Evolutionary conservation across 2,888 invertebrate genomes (phyloP).

Genomic region (Stratiomys singularior): DNA sequence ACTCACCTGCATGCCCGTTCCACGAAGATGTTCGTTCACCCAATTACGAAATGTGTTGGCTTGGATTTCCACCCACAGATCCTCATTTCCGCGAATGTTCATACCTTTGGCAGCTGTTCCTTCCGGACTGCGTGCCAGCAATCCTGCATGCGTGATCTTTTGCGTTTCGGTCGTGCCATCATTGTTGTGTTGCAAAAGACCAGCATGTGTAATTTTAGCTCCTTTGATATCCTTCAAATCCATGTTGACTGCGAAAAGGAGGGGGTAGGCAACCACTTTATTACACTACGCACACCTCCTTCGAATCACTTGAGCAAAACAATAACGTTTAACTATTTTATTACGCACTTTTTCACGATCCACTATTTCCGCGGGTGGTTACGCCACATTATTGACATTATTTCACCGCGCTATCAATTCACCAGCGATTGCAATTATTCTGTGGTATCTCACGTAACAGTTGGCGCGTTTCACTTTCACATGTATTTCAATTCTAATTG

Average conservation of each 20-base stretch:
- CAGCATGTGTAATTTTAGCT: slow-evolving; percentile 71
- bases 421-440: not conserved
- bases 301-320: not conserved
- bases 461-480: slow-evolving; percentile 8
- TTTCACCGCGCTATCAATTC: not conserved
- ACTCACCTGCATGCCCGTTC: slow-evolving; percentile 74
- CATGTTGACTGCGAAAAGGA: slow-evolving; percentile 56
- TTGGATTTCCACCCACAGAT: slow-evolving; percentile 96
- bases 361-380: not conserved
- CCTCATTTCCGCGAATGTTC: slow-evolving; percentile 94
- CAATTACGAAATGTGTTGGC: slow-evolving; percentile 96
- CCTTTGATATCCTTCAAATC: slow-evolving; percentile 67
- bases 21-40: slow-evolving; percentile 92
- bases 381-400: slow-evolving; percentile 8
- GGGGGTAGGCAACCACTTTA: slow-evolving; percentile 4
- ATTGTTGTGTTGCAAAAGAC: slow-evolving; percentile 69
- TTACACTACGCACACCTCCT: slow-evolving; percentile 27
- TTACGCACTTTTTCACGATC: slow-evolving; percentile 9
- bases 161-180: slow-evolving; percentile 71
- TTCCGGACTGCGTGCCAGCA: slow-evolving; percentile 90
- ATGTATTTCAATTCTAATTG: not conserved
- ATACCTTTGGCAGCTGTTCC: slow-evolving; percentile 96
- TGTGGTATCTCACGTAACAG: not conserved
- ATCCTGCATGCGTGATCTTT: slow-evolving; percentile 78
- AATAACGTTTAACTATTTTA: slow-evolving; percentile 5